Conservation (phyloP, 2,113 vertebrate species). For the Ramphastos sulfuratus region DNA sequence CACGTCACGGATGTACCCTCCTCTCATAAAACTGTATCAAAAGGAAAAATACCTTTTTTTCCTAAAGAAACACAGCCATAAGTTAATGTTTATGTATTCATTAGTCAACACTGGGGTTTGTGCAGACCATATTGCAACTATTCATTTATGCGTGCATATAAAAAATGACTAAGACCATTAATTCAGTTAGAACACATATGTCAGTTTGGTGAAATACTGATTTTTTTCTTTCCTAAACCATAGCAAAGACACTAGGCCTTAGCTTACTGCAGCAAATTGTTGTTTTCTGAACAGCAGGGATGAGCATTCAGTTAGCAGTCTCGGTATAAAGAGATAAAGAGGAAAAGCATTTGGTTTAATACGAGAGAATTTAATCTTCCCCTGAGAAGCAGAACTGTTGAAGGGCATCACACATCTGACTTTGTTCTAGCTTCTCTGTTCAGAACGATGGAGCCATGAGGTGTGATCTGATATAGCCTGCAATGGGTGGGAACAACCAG, state of each 20-base stretch:
- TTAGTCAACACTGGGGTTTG: constrained; percentile 33
- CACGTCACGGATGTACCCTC: not conserved
- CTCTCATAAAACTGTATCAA: not conserved
- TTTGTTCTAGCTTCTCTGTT: not conserved
- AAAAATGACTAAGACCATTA: constrained; percentile 24
- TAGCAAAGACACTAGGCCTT: not conserved
- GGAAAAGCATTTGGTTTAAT: not conserved
- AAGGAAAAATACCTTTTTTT: not conserved
- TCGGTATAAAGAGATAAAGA: not conserved
- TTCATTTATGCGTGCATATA: not conserved
- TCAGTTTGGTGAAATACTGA: not conserved
- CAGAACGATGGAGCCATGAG: not conserved
- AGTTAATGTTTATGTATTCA: constrained; percentile 2
- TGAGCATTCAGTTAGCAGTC: not conserved
- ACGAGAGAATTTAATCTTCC: not conserved
- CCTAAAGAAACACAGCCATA: constrained; percentile 16
- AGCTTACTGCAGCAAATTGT: not conserved
- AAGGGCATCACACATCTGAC: not conserved
- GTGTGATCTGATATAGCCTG: not conserved
- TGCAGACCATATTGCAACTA: constrained; percentile 27
- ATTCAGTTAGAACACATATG: constrained; percentile 13
- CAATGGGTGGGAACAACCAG: not conserved
- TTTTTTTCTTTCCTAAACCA: not conserved
- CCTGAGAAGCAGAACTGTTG: not conserved
- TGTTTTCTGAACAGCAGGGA: not conserved